A percentile compares a stretch with the other conserved stretches of the same genome.
Evolutionary conservation across 1,140 invertebrate species (phyloP).

Genomic region (Acromyrmex charruanus): DNA sequence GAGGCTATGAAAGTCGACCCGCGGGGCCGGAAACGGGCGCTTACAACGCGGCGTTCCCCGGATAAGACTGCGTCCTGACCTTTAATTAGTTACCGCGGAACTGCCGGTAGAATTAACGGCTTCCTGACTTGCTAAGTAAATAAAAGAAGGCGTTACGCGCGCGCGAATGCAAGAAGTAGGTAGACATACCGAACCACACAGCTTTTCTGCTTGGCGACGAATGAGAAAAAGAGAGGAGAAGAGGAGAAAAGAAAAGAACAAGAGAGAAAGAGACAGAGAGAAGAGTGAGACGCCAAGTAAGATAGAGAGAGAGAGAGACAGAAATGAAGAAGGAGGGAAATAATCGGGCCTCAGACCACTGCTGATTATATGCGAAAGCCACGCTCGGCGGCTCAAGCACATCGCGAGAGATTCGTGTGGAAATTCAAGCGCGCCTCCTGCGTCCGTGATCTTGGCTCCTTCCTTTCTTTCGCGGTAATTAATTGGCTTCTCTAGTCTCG

Average conservation of each 20-base stretch:
- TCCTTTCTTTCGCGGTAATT: slow-evolving; percentile 72
- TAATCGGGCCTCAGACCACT: slow-evolving; percentile 69
- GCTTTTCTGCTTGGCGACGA: slow-evolving; percentile 29
- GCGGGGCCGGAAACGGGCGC: slow-evolving; percentile 79
- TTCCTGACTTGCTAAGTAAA: slow-evolving; percentile 84
- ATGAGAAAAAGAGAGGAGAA: not conserved
- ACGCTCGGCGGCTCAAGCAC: slow-evolving; percentile 77
- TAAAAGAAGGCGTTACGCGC: slow-evolving; percentile 77
- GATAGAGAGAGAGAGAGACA: not conserved
- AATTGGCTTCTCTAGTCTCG: slow-evolving; percentile 66
- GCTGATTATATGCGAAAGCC: slow-evolving; percentile 77
- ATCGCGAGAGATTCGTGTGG: slow-evolving; percentile 73
- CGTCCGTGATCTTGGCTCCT: slow-evolving; percentile 65
- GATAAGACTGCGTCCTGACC: slow-evolving; percentile 80
- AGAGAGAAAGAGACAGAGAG: not conserved
- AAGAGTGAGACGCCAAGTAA: not conserved
- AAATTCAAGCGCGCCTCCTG: slow-evolving; percentile 73
- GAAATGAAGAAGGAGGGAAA: slow-evolving; percentile 21
- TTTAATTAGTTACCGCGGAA: slow-evolving; percentile 84
- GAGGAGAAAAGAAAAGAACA: not conserved
- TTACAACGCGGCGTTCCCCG: slow-evolving; percentile 76
- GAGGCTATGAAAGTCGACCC: slow-evolving; percentile 70
- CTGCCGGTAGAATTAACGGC: slow-evolving; percentile 81
- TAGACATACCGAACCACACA: slow-evolving; percentile 47
- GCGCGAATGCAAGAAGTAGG: slow-evolving; percentile 61